A percentile compares a stretch with the other conserved stretches of the same genome.
These are phyloP conservation scores for Yponomeuta evonymella DNA, from an alignment of 2,888 invertebrate genomes.

Conservation along the genomic window DNA sequence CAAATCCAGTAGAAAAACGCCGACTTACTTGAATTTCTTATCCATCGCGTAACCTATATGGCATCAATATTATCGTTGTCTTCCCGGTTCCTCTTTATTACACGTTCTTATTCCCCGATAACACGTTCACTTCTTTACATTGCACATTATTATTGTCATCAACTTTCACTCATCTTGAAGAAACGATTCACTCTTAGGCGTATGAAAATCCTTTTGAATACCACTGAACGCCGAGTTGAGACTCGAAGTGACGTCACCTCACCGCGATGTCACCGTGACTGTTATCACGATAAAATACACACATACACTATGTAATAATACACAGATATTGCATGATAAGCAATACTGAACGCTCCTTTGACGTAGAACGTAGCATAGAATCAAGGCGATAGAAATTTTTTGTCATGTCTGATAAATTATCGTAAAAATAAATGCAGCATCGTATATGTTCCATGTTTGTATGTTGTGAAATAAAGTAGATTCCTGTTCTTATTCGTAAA, in stretches of 20 bases:
- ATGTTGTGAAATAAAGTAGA: too few species aligned
- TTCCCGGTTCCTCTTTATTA: background rate
- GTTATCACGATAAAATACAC: background rate
- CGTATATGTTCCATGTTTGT: too few species aligned
- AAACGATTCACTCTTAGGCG: background rate
- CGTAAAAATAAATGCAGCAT: too few species aligned
- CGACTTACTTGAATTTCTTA: conserved; percentile 11
- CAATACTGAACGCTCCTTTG: background rate
- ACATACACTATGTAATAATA: too few species aligned
- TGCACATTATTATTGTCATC: background rate
- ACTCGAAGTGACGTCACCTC: background rate
- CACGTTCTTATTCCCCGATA: background rate
- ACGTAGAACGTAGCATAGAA: too few species aligned
- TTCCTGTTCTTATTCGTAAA: too few species aligned
- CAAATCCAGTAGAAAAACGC: background rate
- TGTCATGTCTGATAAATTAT: too few species aligned
- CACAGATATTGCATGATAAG: background rate
- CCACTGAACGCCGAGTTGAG: background rate
- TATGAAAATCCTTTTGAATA: background rate
- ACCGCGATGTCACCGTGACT: background rate
- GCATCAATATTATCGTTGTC: background rate
- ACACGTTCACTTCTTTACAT: background rate
- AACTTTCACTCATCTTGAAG: background rate
- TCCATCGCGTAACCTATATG: background rate
- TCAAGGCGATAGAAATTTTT: too few species aligned